A percentile compares a stretch with the other conserved stretches of the same genome.
Evolutionary conservation across 2,888 invertebrate species (phyloP).

Genomic region (Proisotoma minuta): DNA sequence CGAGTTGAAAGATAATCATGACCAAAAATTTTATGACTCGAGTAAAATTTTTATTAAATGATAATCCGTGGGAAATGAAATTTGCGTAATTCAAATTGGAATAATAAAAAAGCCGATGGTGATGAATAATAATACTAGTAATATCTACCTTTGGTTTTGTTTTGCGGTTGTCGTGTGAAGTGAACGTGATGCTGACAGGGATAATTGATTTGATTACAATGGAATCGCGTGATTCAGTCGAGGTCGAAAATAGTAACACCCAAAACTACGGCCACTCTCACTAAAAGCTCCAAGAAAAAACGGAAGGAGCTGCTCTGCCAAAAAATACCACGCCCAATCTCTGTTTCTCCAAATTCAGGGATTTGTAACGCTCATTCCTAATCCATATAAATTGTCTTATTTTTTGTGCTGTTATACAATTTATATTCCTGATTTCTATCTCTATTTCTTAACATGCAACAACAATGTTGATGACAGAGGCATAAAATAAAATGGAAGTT

Average conservation of each 20-base stretch:
- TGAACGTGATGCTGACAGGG: neutral
- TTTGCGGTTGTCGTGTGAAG: neutral
- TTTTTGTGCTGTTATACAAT: no score
- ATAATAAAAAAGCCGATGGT: neutral
- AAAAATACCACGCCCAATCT: conserved; percentile 17
- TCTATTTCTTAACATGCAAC: neutral
- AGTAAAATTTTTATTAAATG: neutral
- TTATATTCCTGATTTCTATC: neutral
- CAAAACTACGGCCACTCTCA: neutral
- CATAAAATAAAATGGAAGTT: neutral
- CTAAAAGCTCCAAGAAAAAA: conserved; percentile 6
- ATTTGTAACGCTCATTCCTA: neutral
- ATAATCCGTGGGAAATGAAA: conserved; percentile 1
- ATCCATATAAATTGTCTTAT: neutral
- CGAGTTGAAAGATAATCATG: neutral
- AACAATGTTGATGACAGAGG: neutral
- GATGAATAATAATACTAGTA: no score
- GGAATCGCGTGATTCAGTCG: conserved; percentile 12
- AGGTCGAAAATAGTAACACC: neutral
- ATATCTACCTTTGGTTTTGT: no score
- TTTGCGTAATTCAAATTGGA: neutral
- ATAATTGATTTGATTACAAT: conserved; percentile 14
- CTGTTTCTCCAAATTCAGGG: neutral
- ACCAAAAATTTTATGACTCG: neutral
- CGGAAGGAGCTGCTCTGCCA: conserved; percentile 5